Evolutionary conservation across 2,113 vertebrate genomes (phyloP).

Genomic region (Gasterosteus aculeatus): DNA sequence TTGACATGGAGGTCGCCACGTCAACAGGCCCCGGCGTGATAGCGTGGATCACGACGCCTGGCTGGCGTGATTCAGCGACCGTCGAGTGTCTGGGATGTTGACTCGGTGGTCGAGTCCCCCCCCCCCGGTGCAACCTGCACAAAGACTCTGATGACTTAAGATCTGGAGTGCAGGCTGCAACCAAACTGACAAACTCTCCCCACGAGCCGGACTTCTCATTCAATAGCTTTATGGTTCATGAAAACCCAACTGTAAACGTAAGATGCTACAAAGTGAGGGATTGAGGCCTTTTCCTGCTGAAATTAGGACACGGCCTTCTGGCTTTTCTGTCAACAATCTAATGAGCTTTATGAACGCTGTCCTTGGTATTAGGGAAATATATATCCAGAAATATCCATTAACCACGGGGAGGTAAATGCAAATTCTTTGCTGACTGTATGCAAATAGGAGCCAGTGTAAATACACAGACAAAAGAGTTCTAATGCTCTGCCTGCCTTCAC

Average conservation of each 20-base stretch:
- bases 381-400: neutral
- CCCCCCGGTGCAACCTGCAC: neutral
- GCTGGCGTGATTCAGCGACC: too few species aligned
- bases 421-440: neutral
- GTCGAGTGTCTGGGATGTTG: neutral
- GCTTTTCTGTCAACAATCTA: neutral
- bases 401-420: conserved; percentile 1
- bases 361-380: neutral
- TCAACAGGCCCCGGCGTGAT: neutral
- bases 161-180: neutral
- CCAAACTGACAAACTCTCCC: neutral
- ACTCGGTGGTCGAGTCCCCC: too few species aligned
- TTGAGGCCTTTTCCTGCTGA: neutral
- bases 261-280: neutral
- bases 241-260: neutral
- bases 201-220: neutral
- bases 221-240: neutral
- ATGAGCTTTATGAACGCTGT: neutral
- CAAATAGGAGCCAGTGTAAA: neutral
- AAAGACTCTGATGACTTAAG: neutral
- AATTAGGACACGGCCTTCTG: neutral
- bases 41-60: too few species aligned
- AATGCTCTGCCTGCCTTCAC: neutral
- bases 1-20: conserved; percentile 21
- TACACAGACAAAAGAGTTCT: neutral